Percentiles rank a stretch among this genome's conserved stretches.
Conservation (phyloP, 2,888 invertebrate species). For the Pristionchus exspectatus region DNA sequence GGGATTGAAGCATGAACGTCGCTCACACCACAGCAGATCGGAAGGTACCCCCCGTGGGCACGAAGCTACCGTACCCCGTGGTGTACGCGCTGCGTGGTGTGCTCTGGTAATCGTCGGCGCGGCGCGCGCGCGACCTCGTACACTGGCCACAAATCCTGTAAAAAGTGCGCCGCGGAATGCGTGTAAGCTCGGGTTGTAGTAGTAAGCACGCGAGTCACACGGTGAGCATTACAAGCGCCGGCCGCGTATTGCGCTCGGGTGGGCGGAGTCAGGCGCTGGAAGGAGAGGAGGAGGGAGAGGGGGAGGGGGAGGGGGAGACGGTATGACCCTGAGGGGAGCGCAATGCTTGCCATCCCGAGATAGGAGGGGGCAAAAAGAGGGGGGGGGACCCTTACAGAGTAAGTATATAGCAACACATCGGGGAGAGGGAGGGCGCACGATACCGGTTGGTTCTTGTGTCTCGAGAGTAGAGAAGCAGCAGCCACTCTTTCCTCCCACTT, state of each 20-base stretch:
- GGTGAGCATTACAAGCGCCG: neutral
- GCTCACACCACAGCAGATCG: neutral
- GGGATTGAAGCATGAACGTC: too few species aligned
- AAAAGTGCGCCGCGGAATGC: neutral
- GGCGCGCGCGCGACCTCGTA: too few species aligned
- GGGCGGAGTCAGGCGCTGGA: slow-evolving; percentile 11
- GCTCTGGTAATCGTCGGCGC: slow-evolving; percentile 14
- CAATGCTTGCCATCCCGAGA: slow-evolving; percentile 32
- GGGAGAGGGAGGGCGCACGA: neutral
- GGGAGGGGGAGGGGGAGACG: slow-evolving; percentile 25
- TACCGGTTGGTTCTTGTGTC: neutral
- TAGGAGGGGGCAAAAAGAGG: neutral
- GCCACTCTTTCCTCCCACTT: neutral
- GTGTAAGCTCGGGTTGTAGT: neutral
- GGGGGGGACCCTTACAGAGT: slow-evolving; percentile 28
- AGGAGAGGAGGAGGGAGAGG: neutral
- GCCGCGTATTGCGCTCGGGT: neutral
- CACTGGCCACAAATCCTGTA: neutral
- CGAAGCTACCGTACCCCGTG: neutral
- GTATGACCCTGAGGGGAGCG: slow-evolving; percentile 24
- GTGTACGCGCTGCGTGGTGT: neutral
- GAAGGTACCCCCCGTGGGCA: neutral
- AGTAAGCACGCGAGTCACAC: neutral
- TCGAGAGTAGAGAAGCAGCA: neutral
- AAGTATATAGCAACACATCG: slow-evolving; percentile 39